phyloP scores from a whole-genome alignment of 2,888 invertebrate species.

The Fabriciana adippe region DNA sequence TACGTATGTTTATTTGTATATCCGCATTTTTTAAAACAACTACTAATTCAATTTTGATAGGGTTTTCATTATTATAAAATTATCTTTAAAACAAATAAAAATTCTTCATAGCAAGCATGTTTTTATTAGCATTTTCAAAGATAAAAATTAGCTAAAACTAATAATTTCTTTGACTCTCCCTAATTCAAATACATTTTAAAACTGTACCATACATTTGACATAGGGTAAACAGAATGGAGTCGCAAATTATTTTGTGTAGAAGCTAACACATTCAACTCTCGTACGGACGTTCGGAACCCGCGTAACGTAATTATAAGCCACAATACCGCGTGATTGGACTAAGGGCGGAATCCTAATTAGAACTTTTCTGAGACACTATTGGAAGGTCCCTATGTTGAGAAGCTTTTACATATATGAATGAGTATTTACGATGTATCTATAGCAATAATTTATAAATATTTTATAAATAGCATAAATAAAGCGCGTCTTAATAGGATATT shows the following conservation, averaged over 20 bases:
- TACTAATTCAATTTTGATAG: too few species aligned
- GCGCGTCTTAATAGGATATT: too few species aligned
- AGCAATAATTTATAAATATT: too few species aligned
- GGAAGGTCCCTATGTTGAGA: conserved; percentile 2
- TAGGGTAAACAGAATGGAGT: conserved; percentile 4
- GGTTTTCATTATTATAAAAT: too few species aligned
- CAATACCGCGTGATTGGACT: conserved; percentile 71
- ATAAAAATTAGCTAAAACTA: too few species aligned
- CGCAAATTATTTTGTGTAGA: conserved; percentile 5
- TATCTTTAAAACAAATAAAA: too few species aligned
- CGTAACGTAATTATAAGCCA: conserved; percentile 56
- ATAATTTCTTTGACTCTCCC: too few species aligned
- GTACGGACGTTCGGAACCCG: conserved; percentile 49
- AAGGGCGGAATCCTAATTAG: conserved; percentile 58
- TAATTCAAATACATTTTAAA: neutral
- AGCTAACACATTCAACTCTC: conserved; percentile 48
- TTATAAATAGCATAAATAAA: too few species aligned
- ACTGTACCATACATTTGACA: neutral
- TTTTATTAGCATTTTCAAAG: too few species aligned
- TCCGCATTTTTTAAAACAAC: too few species aligned
- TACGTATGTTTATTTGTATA: too few species aligned
- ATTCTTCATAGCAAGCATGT: too few species aligned
- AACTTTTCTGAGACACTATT: conserved; percentile 24
- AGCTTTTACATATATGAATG: conserved; percentile 3
- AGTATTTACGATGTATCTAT: neutral